Base-by-base conservation (phyloP, 2,888 invertebrate genomes). In the Drosophila lacicola region DNA sequence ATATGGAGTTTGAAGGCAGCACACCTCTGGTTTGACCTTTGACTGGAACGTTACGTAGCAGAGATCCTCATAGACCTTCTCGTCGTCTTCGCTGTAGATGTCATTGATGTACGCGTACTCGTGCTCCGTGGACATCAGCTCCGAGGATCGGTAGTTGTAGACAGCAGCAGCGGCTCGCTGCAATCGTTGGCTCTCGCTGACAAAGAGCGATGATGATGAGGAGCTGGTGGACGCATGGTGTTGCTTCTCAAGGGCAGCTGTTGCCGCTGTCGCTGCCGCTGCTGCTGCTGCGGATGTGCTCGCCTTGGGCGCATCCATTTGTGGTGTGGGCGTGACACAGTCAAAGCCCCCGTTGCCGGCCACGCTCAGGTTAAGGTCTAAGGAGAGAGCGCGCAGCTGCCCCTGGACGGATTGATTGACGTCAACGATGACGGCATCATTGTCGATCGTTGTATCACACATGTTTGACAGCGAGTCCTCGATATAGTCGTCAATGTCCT, bases 41-140 rank as follows among this genome's bases (percentile, higher is more conserved):
- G 83, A 95, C 94, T 79, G 95, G 93, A 96, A 96, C 91, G 96
- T 96, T 91, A 97, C 96, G 93, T 96, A 97, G 94, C 97, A 97
- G 84, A 97, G 94, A 93, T 97, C 96, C 93, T 97, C 97, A 92
- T 97, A 97, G 90, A 97, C 95, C 93, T 96, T 96, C 92, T 96
- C 96, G 86, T 96, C 96, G 80, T 95, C 92, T 64, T 91, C 90
- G 71, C 89, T 90, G 71, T 91, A 91, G 78, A 91, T 90, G 64
- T 91, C 91, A 67, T 88, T 90, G 66, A 91, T 86, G 74, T 92
- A 92, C 50, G 90, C 90, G 62, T 91, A 90, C 46, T 89, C 91
- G 55, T 90, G 91, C 19, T 87, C 90, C 60, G 90, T 89, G 36
- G 88, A 83, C 47, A 55, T 46, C 37, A 61, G 83, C 50, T 88